Evolutionary conservation across 2,888 invertebrate genomes (phyloP).

Genomic region (Agrochola litura): DNA sequence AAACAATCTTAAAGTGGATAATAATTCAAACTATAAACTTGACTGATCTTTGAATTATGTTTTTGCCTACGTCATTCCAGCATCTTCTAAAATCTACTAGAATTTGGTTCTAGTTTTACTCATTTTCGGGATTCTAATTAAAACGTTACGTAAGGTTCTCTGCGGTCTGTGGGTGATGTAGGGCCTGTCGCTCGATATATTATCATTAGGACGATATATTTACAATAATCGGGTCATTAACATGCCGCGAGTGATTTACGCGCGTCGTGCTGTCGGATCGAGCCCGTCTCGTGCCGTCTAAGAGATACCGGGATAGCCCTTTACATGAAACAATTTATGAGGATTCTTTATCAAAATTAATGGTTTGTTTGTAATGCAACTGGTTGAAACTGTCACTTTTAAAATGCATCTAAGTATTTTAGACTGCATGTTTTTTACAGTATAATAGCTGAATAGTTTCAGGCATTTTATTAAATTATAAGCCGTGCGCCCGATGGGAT

Average conservation of each 20-base stretch:
- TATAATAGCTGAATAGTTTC: not conserved
- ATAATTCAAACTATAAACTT: not conserved
- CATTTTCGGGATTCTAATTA: slow-evolving; percentile 40
- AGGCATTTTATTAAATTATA: not conserved
- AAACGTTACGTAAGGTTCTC: slow-evolving; percentile 56
- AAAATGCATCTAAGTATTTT: not conserved
- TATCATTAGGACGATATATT: slow-evolving; percentile 72
- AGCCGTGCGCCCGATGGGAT: not conserved
- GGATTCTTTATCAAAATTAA: slow-evolving; percentile 43
- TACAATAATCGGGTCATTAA: slow-evolving; percentile 73
- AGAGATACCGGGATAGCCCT: slow-evolving; percentile 40
- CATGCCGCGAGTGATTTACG: slow-evolving; percentile 70
- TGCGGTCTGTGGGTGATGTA: slow-evolving; percentile 21
- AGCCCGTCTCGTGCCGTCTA: slow-evolving; percentile 25
- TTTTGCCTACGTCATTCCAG: not conserved
- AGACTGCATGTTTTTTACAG: not conserved
- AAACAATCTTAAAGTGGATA: not conserved
- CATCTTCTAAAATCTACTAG: not conserved
- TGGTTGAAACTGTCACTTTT: slow-evolving; percentile 4
- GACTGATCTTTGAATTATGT: not conserved
- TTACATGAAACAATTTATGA: slow-evolving; percentile 31
- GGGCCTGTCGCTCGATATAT: slow-evolving; percentile 60
- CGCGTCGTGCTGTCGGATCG: slow-evolving; percentile 28
- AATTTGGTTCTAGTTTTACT: not conserved
- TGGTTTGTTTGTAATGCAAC: slow-evolving; percentile 28